Base-by-base conservation (phyloP, 2,888 invertebrate genomes). In the Macrosoma leucophasiata region DNA sequence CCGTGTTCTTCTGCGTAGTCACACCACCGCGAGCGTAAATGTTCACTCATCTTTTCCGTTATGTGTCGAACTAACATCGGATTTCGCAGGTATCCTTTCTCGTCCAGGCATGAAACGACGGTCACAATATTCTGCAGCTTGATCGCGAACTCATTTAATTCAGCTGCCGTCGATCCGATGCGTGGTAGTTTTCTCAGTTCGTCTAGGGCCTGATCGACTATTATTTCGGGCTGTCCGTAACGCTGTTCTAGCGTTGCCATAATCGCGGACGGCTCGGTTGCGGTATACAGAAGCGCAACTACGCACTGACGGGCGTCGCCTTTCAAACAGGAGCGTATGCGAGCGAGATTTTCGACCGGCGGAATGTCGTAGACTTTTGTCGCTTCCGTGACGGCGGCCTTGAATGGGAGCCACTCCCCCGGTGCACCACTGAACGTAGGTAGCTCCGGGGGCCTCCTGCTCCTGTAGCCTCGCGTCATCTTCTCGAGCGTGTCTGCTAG, bases 141-240 rank as follows among this genome's bases (percentile, higher is more conserved):
- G 1, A 43, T 21, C 1, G 49, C 41, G 19, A 50, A 41, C 1
- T 3, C 28, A 12, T 42, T 39, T 7, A 53, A 10, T 12, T 46
- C 47, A 3, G 20, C 34, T 1, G 41, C 34, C 2, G 46, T 26
- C 1, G 36, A 4, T 1, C 37, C 43, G 2, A 31, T 30, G 7
- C 33, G 26, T 2, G 43, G 43, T 10, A 52, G 15, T n/a, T 21
- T 42, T 13, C 38, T 46, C 1, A 50, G 7, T 0, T 40, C 32
- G 0, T 39, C 38, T 1, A 47, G 6, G 3, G 43, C 34, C 7
- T 24, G 24, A 10, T 41, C 39, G 1, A 52, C 33, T 1, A 52
- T 35, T 1, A 37, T 7, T 13, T 50, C 52, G 1, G 52, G 50
- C 0, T 41, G 33, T 0, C 48, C 55, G 35, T 28, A 52, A 23